Evolutionary conservation across 2,888 invertebrate genomes (phyloP).

Genomic region (Lydus trimaculatus): DNA sequence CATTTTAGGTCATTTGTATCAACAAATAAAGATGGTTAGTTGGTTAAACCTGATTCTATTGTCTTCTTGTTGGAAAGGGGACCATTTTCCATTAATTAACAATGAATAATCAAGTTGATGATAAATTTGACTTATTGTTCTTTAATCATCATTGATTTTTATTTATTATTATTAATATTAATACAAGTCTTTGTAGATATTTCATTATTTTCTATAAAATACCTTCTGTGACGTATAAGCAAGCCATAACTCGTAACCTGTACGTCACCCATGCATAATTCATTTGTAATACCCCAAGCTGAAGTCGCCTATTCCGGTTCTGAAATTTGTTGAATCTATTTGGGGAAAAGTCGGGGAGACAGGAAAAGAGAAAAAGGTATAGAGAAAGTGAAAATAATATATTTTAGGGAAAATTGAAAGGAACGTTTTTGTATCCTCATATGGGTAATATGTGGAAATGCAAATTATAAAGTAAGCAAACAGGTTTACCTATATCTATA

Average conservation of each 20-base stretch:
- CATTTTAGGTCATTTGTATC: constrained; percentile 23
- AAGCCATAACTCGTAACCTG: constrained; percentile 41
- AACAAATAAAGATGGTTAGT: no score
- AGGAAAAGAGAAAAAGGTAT: constrained; percentile 35
- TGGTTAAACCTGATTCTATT: no score
- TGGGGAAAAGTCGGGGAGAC: constrained; percentile 20
- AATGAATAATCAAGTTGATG: background rate
- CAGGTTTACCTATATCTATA: no score
- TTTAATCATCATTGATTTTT: background rate
- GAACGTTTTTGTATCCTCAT: constrained; percentile 17
- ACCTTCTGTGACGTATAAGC: constrained; percentile 34
- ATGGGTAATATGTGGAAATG: constrained; percentile 18
- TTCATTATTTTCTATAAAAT: constrained; percentile 40
- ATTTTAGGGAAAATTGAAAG: constrained; percentile 26
- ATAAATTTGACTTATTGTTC: background rate
- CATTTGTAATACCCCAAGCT: constrained; percentile 39
- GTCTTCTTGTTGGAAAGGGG: no score
- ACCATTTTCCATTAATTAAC: constrained; percentile 21
- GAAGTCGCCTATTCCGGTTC: constrained; percentile 32
- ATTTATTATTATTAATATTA: background rate
- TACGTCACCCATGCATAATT: constrained; percentile 39
- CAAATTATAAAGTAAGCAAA: constrained; percentile 20
- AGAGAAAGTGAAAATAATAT: constrained; percentile 40
- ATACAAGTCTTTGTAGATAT: constrained; percentile 30
- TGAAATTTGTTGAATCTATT: constrained; percentile 44